A percentile compares a stretch with the other conserved stretches of the same genome.
Evolutionary conservation across 2,888 invertebrate genomes (phyloP).

Genomic region (Syrista parreyssii): DNA sequence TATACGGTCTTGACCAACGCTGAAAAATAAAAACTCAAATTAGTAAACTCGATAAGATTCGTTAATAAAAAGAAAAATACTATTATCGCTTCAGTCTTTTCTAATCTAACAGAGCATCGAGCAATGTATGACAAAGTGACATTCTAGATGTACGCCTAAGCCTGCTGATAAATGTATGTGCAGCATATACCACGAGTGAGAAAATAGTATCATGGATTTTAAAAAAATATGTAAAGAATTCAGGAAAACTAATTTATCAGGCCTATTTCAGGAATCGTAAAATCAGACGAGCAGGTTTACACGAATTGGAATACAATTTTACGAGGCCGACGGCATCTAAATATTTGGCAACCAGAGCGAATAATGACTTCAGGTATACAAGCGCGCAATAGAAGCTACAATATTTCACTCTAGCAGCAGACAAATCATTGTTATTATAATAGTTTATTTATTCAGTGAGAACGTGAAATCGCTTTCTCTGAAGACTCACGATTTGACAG

Average conservation of each 20-base stretch:
- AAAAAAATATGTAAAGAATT: background rate
- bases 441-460: background rate
- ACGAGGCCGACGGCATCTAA: background rate
- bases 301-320: background rate
- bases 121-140: background rate
- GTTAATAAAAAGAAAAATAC: background rate
- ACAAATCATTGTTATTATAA: background rate
- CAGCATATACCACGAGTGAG: background rate
- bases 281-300: background rate
- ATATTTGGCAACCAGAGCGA: background rate
- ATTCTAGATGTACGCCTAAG: background rate
- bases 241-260: background rate
- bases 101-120: background rate
- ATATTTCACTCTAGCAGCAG: background rate
- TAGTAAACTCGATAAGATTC: background rate
- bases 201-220: background rate
- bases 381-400: background rate
- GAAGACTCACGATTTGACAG: background rate
- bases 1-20: constrained; percentile 43
- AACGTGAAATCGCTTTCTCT: background rate
- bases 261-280: background rate
- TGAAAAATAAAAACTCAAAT: constrained; percentile 29
- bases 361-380: background rate
- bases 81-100: background rate
- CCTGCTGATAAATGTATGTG: background rate